Evolutionary conservation across 2,113 vertebrate species (phyloP).

Genomic region (Gambusia affinis): DNA sequence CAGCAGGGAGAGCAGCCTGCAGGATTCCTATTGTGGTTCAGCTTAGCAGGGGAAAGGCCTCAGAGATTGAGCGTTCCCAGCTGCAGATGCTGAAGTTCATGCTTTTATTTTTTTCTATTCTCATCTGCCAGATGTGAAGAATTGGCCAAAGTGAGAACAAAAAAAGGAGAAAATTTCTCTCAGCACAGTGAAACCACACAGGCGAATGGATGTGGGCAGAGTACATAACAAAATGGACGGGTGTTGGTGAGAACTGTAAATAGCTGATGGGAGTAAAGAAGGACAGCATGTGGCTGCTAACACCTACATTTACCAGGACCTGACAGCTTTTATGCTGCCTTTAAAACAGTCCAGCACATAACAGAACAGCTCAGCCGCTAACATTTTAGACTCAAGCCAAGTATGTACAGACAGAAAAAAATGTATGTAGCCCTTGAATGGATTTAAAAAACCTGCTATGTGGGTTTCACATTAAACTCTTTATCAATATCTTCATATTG

Average conservation of each 20-base stretch:
- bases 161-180: constrained; percentile 58
- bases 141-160: constrained; percentile 54
- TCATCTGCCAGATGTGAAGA: constrained; percentile 74
- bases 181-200: constrained; percentile 58
- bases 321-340: constrained; percentile 58
- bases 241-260: constrained; percentile 73
- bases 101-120: constrained; percentile 38
- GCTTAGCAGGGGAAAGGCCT: constrained; percentile 42
- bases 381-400: constrained; percentile 34
- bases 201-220: constrained; percentile 69
- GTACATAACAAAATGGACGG: constrained; percentile 78
- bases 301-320: constrained; percentile 64
- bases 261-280: constrained; percentile 70
- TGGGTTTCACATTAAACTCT: not conserved
- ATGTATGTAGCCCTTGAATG: not conserved
- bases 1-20: constrained; percentile 16
- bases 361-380: constrained; percentile 41
- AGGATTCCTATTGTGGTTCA: constrained; percentile 29
- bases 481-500: not conserved
- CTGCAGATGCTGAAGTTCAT: constrained; percentile 56
- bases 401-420: not conserved
- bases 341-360: constrained; percentile 47
- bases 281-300: constrained; percentile 64
- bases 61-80: constrained; percentile 45
- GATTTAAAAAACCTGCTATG: constrained; percentile 1